Conservation (phyloP, 2,888 invertebrate species). For the Litoditis marina region DNA sequence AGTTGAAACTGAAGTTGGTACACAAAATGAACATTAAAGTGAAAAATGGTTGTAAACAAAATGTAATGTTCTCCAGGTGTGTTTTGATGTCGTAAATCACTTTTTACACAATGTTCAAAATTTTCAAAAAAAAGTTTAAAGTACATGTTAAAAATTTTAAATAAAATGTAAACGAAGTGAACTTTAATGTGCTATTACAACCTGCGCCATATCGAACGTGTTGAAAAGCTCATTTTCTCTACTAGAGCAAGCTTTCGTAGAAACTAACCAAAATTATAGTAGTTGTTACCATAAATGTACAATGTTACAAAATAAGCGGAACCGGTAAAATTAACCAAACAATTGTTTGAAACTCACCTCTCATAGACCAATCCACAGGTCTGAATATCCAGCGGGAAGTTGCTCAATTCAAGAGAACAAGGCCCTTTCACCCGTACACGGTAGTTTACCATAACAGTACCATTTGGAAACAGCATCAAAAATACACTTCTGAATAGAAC, state of each 20-base stretch:
- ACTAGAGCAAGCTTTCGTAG: too few relatives aligned
- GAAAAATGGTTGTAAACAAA: neutral
- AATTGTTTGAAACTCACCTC: conserved; percentile 22
- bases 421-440: conserved; percentile 48
- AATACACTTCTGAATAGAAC: conserved; percentile 37
- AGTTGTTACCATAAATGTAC: too few relatives aligned
- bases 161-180: neutral
- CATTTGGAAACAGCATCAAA: conserved; percentile 52
- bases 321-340: neutral
- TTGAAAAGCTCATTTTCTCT: too few relatives aligned
- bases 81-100: too few relatives aligned
- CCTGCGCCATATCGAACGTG: too few relatives aligned
- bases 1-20: conserved; percentile 49
- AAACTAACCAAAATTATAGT: too few relatives aligned
- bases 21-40: too few relatives aligned
- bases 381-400: conserved; percentile 47
- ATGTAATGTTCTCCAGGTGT: neutral
- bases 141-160: neutral
- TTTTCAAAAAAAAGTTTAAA: too few relatives aligned
- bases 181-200: too few relatives aligned
- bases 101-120: too few relatives aligned
- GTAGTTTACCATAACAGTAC: conserved; percentile 53
- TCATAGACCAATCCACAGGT: conserved; percentile 44
- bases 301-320: too few relatives aligned
- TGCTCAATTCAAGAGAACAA: conserved; percentile 41